Conservation (phyloP, 2,888 invertebrate species). For the Ophioninae sp. region DNA sequence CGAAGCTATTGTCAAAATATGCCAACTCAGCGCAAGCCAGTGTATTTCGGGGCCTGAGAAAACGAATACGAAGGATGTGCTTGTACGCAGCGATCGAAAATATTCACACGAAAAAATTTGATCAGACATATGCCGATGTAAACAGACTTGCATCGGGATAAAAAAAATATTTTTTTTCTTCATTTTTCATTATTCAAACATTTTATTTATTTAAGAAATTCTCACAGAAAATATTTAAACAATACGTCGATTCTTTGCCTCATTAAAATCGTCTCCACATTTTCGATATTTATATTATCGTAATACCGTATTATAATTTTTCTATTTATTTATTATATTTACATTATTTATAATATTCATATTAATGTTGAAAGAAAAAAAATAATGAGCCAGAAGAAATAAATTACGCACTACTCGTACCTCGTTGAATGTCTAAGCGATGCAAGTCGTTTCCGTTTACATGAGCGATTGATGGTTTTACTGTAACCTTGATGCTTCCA, state of each 20-base stretch:
- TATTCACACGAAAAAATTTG: background rate
- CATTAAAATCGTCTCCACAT: too few relatives aligned
- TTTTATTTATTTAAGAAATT: too few relatives aligned
- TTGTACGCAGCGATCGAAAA: background rate
- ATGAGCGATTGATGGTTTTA: background rate
- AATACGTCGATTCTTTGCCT: too few relatives aligned
- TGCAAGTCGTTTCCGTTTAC: background rate
- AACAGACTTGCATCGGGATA: background rate
- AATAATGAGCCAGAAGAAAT: background rate
- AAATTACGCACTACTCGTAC: background rate
- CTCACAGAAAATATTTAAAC: too few relatives aligned
- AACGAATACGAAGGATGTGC: background rate
- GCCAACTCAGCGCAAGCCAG: constrained; percentile 29
- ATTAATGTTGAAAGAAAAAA: background rate
- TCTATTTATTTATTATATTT: too few relatives aligned
- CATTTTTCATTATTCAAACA: too few relatives aligned
- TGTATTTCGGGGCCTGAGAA: background rate
- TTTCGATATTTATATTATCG: too few relatives aligned
- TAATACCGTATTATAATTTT: too few relatives aligned
- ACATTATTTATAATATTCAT: too few relatives aligned
- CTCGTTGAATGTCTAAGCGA: background rate
- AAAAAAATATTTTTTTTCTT: background rate
- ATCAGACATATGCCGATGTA: background rate
- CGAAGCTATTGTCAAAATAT: constrained; percentile 17
- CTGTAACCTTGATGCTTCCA: background rate